phyloP scores from a whole-genome alignment of 1,140 invertebrate species.

The Lysiphlebus fabarum region DNA sequence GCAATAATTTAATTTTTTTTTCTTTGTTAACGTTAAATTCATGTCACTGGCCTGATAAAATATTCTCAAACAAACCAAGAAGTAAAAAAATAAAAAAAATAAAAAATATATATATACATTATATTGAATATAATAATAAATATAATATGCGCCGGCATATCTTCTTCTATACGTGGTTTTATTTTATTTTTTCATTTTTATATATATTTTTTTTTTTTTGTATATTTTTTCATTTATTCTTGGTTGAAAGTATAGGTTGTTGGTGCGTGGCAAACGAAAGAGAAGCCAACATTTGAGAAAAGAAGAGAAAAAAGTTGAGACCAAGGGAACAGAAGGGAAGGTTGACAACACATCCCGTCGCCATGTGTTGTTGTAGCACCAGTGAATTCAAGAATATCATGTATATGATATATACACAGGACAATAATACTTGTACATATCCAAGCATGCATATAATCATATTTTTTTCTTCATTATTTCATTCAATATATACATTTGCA shows the following conservation, averaged over 20 bases:
- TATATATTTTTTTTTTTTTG: neutral
- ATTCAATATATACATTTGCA: too few species aligned
- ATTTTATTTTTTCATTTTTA: neutral
- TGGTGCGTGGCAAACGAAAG: conserved; percentile 11
- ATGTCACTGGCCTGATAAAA: too few species aligned
- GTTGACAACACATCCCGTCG: conserved; percentile 18
- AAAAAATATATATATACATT: neutral
- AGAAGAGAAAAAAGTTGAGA: neutral
- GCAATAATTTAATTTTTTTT: too few species aligned
- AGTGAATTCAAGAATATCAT: conserved; percentile 16
- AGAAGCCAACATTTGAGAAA: conserved; percentile 1
- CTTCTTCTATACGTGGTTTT: neutral
- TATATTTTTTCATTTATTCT: conserved; percentile 13
- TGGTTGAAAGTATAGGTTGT: neutral
- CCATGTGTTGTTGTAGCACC: conserved; percentile 23
- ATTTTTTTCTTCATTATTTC: too few species aligned
- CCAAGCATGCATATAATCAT: too few species aligned
- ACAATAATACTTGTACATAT: too few species aligned
- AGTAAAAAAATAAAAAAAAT: too few species aligned
- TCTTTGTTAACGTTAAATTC: too few species aligned
- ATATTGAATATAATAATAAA: neutral
- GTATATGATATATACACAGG: neutral
- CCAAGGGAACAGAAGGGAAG: conserved; percentile 10
- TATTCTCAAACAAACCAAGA: too few species aligned
- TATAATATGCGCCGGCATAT: neutral